Base-by-base conservation (phyloP, 2,113 vertebrate genomes). In the Anarhynchus alexandrinus region DNA sequence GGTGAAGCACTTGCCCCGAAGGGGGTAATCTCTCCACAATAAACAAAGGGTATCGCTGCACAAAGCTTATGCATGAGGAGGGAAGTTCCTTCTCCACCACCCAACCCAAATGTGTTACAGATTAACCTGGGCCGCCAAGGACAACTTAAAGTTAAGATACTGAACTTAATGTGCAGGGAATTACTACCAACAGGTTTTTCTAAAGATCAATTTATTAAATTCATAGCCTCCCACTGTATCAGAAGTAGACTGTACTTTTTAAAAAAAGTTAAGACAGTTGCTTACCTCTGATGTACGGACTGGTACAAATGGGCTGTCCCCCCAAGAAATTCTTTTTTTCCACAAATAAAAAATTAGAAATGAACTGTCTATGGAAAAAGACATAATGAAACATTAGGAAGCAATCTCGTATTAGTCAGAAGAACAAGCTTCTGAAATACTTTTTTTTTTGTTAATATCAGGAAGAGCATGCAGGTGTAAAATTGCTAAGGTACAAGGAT, bases 31-130 rank as follows among this genome's bases (percentile, higher is more conserved):
- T 21, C 82, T 69, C 36, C 34, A 19, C 36, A 51, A 43, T 3
- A 78, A 90, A 25, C 26, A 34, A 64, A 36, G 25, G 5, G 6
- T 42, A 30, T 32, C 3, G 1, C 14, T 30, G 27, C 15, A 72
- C 5, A 20, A 71, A 66, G 20, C 1, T 0, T 1, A 0, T 5
- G 7, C 20, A 16, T 2, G 3, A 67, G 9, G 25, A 30, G 2
- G 1, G 12, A 55, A 70, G 27, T n/a, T 47, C 17, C 36, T 57
- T 42, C 38, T 11, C 64, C 34, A 47, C 7, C 26, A 38, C 34
- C 6, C 65, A 85, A 43, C 15, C 30, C 32, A 88, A 69, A 32
- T 1, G 3, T 6, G 3, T 30, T 32, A 29, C 16, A 91, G 30
- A 54, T 36, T 71, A 76, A 66, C 13, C 26, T 11, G 19, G 52